Conservation (phyloP, 2,888 invertebrate species). For the Piscicola geometra region DNA sequence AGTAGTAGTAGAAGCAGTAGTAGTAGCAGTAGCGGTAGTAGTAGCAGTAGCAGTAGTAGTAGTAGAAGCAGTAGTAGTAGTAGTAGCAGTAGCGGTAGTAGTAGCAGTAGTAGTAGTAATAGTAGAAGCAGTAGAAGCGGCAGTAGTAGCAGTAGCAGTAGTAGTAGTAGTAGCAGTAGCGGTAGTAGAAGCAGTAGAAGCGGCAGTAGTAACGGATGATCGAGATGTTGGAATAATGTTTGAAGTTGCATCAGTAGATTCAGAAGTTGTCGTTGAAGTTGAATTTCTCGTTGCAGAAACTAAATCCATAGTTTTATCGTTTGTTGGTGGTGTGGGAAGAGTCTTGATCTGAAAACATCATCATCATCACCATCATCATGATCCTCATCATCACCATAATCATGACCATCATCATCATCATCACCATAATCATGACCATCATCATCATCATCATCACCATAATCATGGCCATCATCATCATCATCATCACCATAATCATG, state of each 20-base stretch:
- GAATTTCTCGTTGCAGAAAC: not conserved
- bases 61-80: no score
- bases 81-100: constrained; percentile 11
- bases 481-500: no score
- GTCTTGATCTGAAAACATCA: no score
- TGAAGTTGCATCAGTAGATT: not conserved
- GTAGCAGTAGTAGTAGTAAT: constrained; percentile 17
- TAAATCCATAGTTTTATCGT: no score
- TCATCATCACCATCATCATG: no score
- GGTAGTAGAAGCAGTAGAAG: constrained; percentile 1
- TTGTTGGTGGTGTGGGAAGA: no score
- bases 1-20: constrained; percentile 4
- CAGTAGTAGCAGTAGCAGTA: not conserved
- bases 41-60: no score
- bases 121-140: constrained; percentile 1
- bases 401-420: no score
- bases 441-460: no score
- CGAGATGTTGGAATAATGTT: not conserved
- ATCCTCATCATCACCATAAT: no score
- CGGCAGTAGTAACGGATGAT: not conserved
- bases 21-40: not conserved
- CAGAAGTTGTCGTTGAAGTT: not conserved
- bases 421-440: no score
- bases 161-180: not conserved
- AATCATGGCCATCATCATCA: no score